Evolutionary conservation across 2,797 vertebrate genomes (phyloP).

Genomic region (Columba guinea): DNA sequence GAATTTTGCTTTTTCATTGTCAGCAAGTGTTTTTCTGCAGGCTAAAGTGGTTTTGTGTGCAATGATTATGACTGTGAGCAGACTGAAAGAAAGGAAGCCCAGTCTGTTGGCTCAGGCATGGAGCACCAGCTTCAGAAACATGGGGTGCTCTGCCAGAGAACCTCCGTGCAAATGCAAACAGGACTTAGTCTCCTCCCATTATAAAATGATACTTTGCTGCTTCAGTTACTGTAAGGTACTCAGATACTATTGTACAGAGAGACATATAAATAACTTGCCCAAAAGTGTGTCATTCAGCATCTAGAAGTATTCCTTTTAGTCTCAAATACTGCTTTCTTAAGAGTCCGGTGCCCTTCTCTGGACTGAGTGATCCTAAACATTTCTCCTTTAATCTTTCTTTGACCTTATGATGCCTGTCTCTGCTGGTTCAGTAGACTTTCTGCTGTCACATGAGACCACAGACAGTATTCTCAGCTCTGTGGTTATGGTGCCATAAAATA

Average conservation of each 20-base stretch:
- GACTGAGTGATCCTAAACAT: background rate
- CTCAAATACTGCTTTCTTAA: background rate
- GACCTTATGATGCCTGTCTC: background rate
- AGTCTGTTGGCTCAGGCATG: background rate
- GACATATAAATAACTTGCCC: background rate
- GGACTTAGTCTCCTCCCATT: background rate
- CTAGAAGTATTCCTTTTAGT: background rate
- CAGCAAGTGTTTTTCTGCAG: background rate
- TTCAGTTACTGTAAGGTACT: background rate
- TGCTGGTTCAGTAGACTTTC: accelerated
- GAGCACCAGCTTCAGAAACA: background rate
- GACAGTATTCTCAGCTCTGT: background rate
- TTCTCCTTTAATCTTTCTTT: background rate
- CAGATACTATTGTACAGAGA: background rate
- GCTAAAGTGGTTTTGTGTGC: background rate
- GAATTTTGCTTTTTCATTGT: background rate
- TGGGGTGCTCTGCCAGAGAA: background rate
- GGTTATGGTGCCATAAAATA: background rate
- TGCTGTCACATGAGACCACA: background rate
- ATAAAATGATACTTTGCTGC: background rate
- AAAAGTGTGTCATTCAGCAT: background rate
- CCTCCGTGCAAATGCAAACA: background rate
- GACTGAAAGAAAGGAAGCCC: background rate
- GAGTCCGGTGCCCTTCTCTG: background rate
- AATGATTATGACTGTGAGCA: background rate